Evolutionary conservation across 1,140 invertebrate genomes (phyloP).

Genomic region (Nixonia krombeini): DNA sequence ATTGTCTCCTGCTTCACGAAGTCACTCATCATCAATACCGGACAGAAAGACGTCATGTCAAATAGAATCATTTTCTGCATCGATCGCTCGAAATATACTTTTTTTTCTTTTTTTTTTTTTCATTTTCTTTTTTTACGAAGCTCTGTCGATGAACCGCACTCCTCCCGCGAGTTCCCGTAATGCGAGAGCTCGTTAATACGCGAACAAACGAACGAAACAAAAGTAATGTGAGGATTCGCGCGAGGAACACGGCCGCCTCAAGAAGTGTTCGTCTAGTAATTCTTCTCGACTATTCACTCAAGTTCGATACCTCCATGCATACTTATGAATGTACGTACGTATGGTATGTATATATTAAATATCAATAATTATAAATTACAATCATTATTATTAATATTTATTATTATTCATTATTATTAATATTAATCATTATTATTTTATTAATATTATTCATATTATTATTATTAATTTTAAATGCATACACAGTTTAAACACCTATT

Average conservation of each 20-base stretch:
- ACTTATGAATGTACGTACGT: conserved; percentile 55
- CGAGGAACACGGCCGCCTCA: not conserved
- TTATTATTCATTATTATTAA: conserved; percentile 56
- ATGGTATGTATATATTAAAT: conserved; percentile 58
- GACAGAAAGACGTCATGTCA: not conserved
- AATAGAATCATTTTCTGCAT: not conserved
- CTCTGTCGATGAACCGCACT: not conserved
- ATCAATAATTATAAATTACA: conserved; percentile 70
- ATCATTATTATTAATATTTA: conserved; percentile 53
- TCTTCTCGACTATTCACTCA: conserved; percentile 1
- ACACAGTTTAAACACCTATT: conserved; percentile 65
- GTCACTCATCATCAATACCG: too few species aligned
- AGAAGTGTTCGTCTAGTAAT: not conserved
- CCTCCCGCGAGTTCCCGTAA: not conserved
- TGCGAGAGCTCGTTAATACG: too few species aligned
- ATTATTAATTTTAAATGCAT: conserved; percentile 66
- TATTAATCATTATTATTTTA: conserved; percentile 59
- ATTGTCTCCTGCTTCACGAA: not conserved
- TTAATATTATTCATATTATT: conserved; percentile 45
- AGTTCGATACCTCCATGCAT: conserved; percentile 50
- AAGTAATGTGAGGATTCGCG: not conserved
- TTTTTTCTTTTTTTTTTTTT: too few species aligned
- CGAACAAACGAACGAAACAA: not conserved
- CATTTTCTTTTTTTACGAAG: not conserved
- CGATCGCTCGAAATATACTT: too few species aligned